These are phyloP conservation scores for Xiphydria camelus DNA, from an alignment of 2,888 invertebrate genomes.

Conservation along the genomic window DNA sequence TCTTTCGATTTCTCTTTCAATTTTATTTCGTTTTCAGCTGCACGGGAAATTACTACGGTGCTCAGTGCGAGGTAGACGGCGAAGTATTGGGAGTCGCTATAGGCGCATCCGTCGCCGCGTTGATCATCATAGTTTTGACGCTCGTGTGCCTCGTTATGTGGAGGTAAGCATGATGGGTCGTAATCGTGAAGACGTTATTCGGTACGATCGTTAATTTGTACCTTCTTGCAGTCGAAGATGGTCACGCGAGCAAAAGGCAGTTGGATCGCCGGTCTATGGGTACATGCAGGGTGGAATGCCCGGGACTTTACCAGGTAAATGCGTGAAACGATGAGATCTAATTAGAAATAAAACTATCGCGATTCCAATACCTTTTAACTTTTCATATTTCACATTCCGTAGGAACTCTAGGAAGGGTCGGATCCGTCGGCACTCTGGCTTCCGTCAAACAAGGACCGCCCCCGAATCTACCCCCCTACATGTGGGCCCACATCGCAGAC, in stretches of 20 bases:
- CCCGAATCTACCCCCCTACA: slow-evolving; percentile 66
- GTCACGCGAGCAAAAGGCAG: slow-evolving; percentile 84
- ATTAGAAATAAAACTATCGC: background rate
- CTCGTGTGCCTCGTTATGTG: slow-evolving; percentile 86
- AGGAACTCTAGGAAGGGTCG: slow-evolving; percentile 49
- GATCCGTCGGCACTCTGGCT: slow-evolving; percentile 52
- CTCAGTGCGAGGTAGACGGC: slow-evolving; percentile 87
- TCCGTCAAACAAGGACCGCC: slow-evolving; percentile 55
- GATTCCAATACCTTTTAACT: background rate
- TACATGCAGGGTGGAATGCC: slow-evolving; percentile 71
- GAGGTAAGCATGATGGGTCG: slow-evolving; percentile 71
- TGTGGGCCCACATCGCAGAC: slow-evolving; percentile 88
- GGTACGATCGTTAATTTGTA: background rate
- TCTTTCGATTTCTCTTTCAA: background rate
- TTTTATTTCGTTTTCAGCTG: slow-evolving; percentile 63
- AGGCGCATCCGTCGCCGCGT: slow-evolving; percentile 86
- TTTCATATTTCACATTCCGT: too few relatives aligned
- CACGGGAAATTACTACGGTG: slow-evolving; percentile 84
- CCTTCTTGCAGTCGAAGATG: slow-evolving; percentile 73
- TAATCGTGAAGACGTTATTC: too few relatives aligned
- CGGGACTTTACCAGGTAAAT: slow-evolving; percentile 49
- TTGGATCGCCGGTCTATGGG: slow-evolving; percentile 83
- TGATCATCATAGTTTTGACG: slow-evolving; percentile 85
- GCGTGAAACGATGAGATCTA: too few relatives aligned
- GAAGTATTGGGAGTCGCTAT: slow-evolving; percentile 90